These are phyloP conservation scores for Bicyclus anynana DNA, from an alignment of 1,140 invertebrate genomes.

Conservation along the genomic window DNA sequence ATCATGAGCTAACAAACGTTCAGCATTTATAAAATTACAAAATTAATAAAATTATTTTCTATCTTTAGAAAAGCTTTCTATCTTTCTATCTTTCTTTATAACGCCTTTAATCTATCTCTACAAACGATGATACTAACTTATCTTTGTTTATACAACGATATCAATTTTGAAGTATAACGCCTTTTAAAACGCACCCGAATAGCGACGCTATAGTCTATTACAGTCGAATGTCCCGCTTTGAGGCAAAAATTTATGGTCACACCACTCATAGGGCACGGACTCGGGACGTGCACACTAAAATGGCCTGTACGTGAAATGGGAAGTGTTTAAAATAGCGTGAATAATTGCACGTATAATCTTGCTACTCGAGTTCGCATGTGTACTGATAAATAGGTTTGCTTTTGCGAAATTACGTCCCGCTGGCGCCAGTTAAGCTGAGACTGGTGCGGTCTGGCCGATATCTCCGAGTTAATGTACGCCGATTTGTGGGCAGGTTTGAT, in stretches of 20 bases:
- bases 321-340: slow-evolving; percentile 20
- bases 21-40: too few relatives aligned
- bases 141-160: too few relatives aligned
- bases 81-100: too few relatives aligned
- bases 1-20: too few relatives aligned
- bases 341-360: slow-evolving; percentile 10
- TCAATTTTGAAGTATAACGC: too few relatives aligned
- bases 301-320: slow-evolving; percentile 1
- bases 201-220: too few relatives aligned
- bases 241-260: background rate
- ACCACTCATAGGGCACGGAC: background rate
- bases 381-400: slow-evolving; percentile 29
- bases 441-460: slow-evolving; percentile 16
- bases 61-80: too few relatives aligned
- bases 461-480: slow-evolving; percentile 13
- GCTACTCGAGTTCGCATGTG: slow-evolving; percentile 21
- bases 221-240: background rate
- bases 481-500: slow-evolving; percentile 11
- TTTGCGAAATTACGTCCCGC: slow-evolving; percentile 26
- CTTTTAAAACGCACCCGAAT: too few relatives aligned
- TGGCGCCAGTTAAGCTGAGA: slow-evolving; percentile 23
- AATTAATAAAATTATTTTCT: too few relatives aligned
- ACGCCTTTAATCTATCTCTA: too few relatives aligned
- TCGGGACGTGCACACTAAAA: slow-evolving; percentile 12
- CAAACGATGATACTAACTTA: too few relatives aligned